A percentile compares a stretch with the other conserved stretches of the same genome.
Conservation (phyloP, 2,113 vertebrate genomes). For the Rallus limicola region DNA sequence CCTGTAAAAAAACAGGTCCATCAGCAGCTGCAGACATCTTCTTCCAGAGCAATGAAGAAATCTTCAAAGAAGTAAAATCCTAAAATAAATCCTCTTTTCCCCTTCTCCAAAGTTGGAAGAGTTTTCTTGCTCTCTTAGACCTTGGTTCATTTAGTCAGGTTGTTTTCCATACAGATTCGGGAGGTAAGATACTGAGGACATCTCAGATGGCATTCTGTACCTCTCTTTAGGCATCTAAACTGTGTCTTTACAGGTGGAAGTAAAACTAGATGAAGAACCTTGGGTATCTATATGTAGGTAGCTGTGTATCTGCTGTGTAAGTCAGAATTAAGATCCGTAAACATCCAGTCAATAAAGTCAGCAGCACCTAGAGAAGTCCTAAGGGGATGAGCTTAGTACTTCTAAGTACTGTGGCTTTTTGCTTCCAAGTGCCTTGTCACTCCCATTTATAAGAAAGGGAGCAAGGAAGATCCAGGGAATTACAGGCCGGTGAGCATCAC, state of each 20-base stretch:
- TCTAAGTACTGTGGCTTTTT: background rate
- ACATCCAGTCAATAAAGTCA: background rate
- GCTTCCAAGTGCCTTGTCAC: background rate
- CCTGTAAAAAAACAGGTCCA: background rate
- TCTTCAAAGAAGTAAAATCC: background rate
- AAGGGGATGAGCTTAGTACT: background rate
- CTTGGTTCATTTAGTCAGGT: background rate
- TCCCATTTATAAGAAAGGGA: too few relatives aligned
- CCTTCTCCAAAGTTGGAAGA: accelerated
- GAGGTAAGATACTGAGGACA: background rate
- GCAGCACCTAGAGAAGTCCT: background rate
- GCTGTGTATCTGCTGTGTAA: background rate
- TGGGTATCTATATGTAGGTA: accelerated
- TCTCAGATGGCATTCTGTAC: background rate
- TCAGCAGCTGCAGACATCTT: background rate
- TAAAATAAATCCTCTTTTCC: background rate
- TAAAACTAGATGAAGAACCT: background rate
- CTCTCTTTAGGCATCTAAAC: background rate
- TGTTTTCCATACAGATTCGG: background rate
- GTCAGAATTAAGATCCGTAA: background rate
- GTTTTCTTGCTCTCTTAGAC: background rate
- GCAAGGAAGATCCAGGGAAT: too few relatives aligned
- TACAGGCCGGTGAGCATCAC: too few relatives aligned
- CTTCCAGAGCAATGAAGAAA: background rate
- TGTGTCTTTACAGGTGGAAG: background rate